phyloP scores from a whole-genome alignment of 2,113 vertebrate species.

The Bucco capensis region DNA sequence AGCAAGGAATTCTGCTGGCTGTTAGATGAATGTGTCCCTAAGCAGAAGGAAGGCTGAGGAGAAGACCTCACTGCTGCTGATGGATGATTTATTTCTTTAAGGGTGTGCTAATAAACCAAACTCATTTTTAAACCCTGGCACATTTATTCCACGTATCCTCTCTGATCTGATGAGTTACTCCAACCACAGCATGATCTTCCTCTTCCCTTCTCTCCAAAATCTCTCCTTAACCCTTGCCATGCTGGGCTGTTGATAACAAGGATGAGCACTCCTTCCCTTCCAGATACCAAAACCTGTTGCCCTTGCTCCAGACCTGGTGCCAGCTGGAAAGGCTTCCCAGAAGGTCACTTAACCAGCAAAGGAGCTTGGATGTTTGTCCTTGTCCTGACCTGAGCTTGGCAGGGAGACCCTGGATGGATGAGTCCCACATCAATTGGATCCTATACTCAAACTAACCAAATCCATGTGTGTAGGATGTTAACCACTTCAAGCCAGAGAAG shows the following conservation, averaged over 20 bases:
- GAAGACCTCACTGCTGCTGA: background rate
- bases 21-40: background rate
- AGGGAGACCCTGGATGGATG: accelerated
- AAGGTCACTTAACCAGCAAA: accelerated
- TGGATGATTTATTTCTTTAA: background rate
- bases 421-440: accelerated
- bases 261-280: background rate
- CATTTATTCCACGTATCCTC: background rate
- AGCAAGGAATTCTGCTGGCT: accelerated
- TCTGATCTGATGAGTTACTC: background rate
- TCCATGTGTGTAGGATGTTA: accelerated
- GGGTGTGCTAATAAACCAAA: slow-evolving; percentile 27
- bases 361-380: background rate
- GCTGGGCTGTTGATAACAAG: accelerated
- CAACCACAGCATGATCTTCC: background rate
- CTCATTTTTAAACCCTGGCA: background rate
- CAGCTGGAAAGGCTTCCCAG: background rate
- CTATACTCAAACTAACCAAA: accelerated
- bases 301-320: background rate
- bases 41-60: background rate
- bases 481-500: accelerated
- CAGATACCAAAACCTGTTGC: accelerated
- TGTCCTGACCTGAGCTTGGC: background rate
- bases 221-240: background rate
- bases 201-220: background rate